phyloP scores from a whole-genome alignment of 1,140 invertebrate species.

The Ceratosolen solmsi region DNA sequence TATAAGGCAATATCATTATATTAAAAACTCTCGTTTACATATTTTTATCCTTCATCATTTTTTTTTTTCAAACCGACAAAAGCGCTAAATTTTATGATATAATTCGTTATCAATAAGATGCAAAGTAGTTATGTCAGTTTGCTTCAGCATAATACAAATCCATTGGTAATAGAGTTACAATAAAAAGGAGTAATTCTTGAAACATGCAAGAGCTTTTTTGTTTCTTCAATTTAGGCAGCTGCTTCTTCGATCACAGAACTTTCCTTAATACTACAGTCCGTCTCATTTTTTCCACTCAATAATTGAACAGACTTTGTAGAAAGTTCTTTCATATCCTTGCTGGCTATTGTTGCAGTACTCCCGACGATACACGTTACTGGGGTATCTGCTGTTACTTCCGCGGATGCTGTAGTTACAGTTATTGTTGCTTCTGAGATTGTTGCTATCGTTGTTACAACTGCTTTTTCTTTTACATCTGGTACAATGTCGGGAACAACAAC shows the following conservation, averaged over 20 bases:
- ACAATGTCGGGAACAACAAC: not conserved
- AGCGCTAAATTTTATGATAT: constrained; percentile 34
- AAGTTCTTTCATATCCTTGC: constrained; percentile 8
- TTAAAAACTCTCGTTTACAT: constrained; percentile 26
- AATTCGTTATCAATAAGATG: constrained; percentile 42
- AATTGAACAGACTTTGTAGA: constrained; percentile 47
- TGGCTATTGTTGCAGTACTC: not conserved
- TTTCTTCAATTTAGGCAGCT: constrained; percentile 59
- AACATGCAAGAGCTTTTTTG: constrained; percentile 38
- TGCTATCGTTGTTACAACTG: not conserved
- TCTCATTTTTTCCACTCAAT: constrained; percentile 54
- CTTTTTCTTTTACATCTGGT: not conserved
- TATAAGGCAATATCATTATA: constrained; percentile 28
- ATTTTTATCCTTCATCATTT: constrained; percentile 23
- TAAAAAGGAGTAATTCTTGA: constrained; percentile 44
- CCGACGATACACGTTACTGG: constrained; percentile 7
- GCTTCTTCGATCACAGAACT: constrained; percentile 64
- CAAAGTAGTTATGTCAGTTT: constrained; percentile 44
- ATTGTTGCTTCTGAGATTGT: not conserved
- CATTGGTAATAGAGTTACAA: constrained; percentile 51
- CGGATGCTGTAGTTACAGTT: not conserved
- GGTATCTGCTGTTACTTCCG: not conserved
- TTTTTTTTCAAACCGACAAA: constrained; percentile 19
- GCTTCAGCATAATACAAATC: constrained; percentile 25
- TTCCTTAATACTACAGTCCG: constrained; percentile 57